Evolutionary conservation across 2,888 invertebrate species (phyloP), one percentile per base, ranked within the genome.

Genomic region (Dysmachus trigonus): DNA sequence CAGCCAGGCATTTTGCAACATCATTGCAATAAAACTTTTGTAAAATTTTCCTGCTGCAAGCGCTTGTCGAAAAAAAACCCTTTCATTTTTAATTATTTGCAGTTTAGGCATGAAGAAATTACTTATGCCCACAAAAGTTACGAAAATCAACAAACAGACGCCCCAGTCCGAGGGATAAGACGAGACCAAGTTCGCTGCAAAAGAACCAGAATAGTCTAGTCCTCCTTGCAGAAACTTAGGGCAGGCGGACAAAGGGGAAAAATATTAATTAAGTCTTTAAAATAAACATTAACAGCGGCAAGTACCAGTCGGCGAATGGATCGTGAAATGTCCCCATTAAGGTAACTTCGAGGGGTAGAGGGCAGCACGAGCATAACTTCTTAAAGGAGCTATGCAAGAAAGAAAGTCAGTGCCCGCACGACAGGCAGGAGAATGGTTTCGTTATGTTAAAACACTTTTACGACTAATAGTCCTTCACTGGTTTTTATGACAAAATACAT

Each of bases 241-340:
- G 53, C 53, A 22, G 22, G 22, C 18, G 62, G 62, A 53, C 51
- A 77, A 47, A 77, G 15, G 4, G 47, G 47, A 51, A 81, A 81
- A 81, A 81, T n/a, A 81, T 81, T 81, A 81, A 81, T 81, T 81
- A 81, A 81, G 51, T 62, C 81, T 81, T 81, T 81, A 81, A 81
- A 81, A 31, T 62, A 81, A 81, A 81, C 81, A 81, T 81, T 81
- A 83, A 83, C 83, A 72, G 41, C 3, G 33, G 83, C 83, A 83
- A 83, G 83, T 83, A 83, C 83, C 83, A 83, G 83, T 72, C 83
- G 41, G 72, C 18, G 83, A 72, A 83, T 83, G 83, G 83, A 83
- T 83, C 83, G 83, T 83, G 83, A 83, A 83, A 83, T 83, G 83
- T 83, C 72, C 72, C 83, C 72, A 83, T 83, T 83, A 83, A 8